Evolutionary conservation across 2,113 vertebrate species (phyloP).

Genomic region (Eptesicus fuscus): DNA sequence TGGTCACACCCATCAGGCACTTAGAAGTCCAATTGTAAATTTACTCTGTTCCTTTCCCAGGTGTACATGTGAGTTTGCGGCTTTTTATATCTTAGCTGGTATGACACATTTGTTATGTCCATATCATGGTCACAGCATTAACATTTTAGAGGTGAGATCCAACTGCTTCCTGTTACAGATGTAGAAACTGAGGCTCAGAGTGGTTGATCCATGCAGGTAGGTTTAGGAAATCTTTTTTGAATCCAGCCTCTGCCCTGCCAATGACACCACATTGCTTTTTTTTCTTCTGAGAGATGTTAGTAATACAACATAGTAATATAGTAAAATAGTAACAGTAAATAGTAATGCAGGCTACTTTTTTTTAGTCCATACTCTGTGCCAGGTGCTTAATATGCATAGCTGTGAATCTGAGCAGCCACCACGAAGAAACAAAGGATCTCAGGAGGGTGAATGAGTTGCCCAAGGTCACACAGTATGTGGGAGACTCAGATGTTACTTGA

Average conservation of each 20-base stretch:
- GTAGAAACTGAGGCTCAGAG: neutral
- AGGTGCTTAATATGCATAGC: neutral
- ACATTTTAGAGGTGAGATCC: neutral
- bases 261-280: neutral
- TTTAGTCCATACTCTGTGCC: neutral
- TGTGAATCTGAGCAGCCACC: neutral
- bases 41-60: neutral
- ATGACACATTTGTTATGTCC: neutral
- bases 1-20: neutral
- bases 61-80: neutral
- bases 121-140: neutral
- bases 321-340: neutral
- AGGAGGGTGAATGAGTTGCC: neutral
- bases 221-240: neutral
- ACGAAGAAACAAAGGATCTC: neutral
- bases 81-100: neutral
- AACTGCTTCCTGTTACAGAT: neutral
- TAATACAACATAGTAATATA: neutral
- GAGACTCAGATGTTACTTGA: neutral
- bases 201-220: neutral
- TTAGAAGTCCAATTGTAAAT: accelerated
- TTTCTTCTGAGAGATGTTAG: neutral
- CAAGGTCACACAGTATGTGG: neutral
- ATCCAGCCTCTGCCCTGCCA: neutral
- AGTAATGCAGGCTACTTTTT: neutral